These are phyloP conservation scores for Psilopsiagon aurifrons DNA, from an alignment of 2,113 vertebrate genomes.

Conservation along the genomic window DNA sequence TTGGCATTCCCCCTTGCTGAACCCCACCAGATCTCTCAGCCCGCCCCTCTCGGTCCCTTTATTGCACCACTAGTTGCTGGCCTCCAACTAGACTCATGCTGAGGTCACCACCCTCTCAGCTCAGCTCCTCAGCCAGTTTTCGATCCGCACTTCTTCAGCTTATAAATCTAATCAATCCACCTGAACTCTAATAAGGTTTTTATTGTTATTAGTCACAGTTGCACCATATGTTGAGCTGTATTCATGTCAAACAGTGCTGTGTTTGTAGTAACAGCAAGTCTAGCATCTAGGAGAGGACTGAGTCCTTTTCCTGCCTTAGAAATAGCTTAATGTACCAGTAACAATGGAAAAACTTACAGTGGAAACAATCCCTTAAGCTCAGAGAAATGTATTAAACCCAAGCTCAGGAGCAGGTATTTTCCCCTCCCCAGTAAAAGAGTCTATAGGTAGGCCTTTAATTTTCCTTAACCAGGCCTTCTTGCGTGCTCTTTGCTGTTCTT, in stretches of 20 bases:
- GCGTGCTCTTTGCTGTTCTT: conserved; percentile 15
- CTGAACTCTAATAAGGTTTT: neutral
- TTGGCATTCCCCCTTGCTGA: neutral
- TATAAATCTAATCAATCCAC: neutral
- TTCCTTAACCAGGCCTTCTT: conserved; percentile 71
- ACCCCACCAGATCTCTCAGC: neutral
- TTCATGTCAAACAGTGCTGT: neutral
- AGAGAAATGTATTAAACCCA: conserved; percentile 69
- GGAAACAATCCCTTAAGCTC: neutral
- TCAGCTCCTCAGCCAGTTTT: neutral
- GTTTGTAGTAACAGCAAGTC: neutral
- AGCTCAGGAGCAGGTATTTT: conserved; percentile 74
- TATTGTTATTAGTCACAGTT: neutral
- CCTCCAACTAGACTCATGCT: neutral
- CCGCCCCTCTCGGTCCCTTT: neutral
- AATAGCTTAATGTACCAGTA: neutral
- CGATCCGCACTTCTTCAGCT: neutral
- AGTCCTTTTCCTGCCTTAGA: neutral
- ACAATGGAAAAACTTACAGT: neutral
- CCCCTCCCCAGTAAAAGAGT: conserved; percentile 58
- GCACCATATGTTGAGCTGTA: neutral
- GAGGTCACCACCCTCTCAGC: neutral
- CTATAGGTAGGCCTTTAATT: conserved; percentile 64
- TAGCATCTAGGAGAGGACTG: neutral
- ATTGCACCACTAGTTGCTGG: neutral